A percentile compares a stretch with the other conserved stretches of the same genome.
Evolutionary conservation across 2,113 vertebrate genomes (phyloP).

Genomic region (Tragelaphus strepsiceros): DNA sequence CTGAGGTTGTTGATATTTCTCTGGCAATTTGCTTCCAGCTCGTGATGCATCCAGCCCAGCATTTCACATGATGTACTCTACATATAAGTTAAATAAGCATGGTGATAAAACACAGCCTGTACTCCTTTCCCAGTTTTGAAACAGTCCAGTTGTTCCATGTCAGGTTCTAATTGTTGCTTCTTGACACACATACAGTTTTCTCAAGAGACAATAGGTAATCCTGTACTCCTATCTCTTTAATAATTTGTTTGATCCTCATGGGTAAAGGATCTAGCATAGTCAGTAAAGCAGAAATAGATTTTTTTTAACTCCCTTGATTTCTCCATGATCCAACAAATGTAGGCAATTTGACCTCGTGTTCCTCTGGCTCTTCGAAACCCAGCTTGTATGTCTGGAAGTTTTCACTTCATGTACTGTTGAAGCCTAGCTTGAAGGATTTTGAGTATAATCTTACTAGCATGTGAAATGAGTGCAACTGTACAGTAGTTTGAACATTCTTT

Average conservation of each 20-base stretch:
- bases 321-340: background rate
- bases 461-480: background rate
- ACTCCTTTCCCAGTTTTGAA: background rate
- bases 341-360: background rate
- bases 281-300: background rate
- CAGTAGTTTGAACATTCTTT: background rate
- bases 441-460: background rate
- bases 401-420: background rate
- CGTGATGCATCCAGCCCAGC: background rate
- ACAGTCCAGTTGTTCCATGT: background rate
- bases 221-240: background rate
- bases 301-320: background rate
- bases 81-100: background rate
- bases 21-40: background rate
- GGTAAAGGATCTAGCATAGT: background rate
- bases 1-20: background rate
- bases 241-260: background rate
- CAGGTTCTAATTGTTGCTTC: background rate
- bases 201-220: background rate
- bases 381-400: background rate
- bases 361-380: background rate
- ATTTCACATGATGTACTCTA: background rate
- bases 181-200: background rate
- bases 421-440: background rate
- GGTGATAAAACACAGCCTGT: background rate